A percentile compares a stretch with the other conserved stretches of the same genome.
phyloP scores from a whole-genome alignment of 2,113 vertebrate genomes.

The Chloropsis hardwickii region DNA sequence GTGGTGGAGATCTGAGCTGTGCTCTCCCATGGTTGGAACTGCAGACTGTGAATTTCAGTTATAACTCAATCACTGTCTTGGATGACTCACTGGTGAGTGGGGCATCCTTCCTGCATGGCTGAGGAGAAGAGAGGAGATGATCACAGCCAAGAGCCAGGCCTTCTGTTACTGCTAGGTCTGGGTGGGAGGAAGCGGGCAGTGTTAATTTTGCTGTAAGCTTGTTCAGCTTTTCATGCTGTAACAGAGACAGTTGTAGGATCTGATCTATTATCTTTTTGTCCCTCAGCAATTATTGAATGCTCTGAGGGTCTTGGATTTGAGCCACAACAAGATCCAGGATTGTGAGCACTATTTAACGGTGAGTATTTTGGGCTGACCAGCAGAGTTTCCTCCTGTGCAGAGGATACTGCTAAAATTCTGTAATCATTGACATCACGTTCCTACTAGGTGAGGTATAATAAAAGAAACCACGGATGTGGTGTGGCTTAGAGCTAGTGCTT shows the following conservation, averaged over 20 bases:
- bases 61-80: constrained; percentile 84
- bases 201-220: not conserved
- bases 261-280: not conserved
- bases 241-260: not conserved
- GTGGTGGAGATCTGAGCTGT: constrained; percentile 92
- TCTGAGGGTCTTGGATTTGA: constrained; percentile 87
- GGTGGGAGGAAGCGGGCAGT: not conserved
- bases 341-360: constrained; percentile 84
- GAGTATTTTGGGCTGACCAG: not conserved
- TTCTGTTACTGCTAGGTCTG: not conserved
- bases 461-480: not conserved
- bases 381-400: not conserved
- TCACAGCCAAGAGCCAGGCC: not conserved
- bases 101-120: not conserved
- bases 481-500: not conserved
- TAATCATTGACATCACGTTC: not conserved
- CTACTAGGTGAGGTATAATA: not conserved
- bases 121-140: not conserved
- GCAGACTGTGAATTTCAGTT: constrained; percentile 92
- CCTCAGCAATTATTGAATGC: constrained; percentile 85
- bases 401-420: not conserved
- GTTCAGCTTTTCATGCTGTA: not conserved
- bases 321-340: constrained; percentile 91
- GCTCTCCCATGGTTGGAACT: constrained; percentile 93
- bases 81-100: constrained; percentile 90